Percentiles rank a stretch among this genome's conserved stretches.
Evolutionary conservation across 2,888 invertebrate species (phyloP).

Genomic region (Mythimna vitellina): DNA sequence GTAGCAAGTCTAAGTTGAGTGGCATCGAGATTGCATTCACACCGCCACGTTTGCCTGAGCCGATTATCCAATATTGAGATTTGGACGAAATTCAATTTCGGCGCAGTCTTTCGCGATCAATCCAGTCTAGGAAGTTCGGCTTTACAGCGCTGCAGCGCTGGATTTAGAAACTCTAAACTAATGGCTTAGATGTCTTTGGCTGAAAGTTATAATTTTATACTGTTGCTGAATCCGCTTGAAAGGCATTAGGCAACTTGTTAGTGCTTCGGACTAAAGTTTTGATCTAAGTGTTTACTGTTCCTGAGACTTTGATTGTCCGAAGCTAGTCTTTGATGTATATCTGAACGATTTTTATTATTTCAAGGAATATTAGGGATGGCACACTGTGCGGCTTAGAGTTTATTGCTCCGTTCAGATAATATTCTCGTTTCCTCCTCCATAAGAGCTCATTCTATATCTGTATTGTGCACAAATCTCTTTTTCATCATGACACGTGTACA

Average conservation of each 20-base stretch:
- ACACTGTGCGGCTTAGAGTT: slow-evolving; percentile 1
- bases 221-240: slow-evolving; percentile 39
- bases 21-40: slow-evolving; percentile 75
- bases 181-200: slow-evolving; percentile 34
- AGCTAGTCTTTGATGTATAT: slow-evolving; percentile 38
- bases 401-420: neutral
- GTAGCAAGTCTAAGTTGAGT: slow-evolving; percentile 64
- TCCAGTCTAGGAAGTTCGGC: slow-evolving; percentile 59
- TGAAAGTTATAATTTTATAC: slow-evolving; percentile 47
- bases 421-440: neutral
- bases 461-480: neutral
- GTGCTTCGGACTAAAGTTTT: slow-evolving; percentile 32
- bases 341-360: slow-evolving; percentile 13
- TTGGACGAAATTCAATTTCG: slow-evolving; percentile 81
- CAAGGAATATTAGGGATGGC: neutral
- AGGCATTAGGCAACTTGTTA: slow-evolving; percentile 45
- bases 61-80: slow-evolving; percentile 84
- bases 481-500: neutral
- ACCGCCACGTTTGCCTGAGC: slow-evolving; percentile 74
- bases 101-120: slow-evolving; percentile 75
- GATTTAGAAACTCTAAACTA: slow-evolving; percentile 47
- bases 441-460: neutral
- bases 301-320: slow-evolving; percentile 26
- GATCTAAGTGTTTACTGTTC: slow-evolving; percentile 31
- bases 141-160: slow-evolving; percentile 40